Evolutionary conservation across 2,113 vertebrate species (phyloP), one percentile per base, ranked within the genome.

Genomic region (Mus spicilegus): DNA sequence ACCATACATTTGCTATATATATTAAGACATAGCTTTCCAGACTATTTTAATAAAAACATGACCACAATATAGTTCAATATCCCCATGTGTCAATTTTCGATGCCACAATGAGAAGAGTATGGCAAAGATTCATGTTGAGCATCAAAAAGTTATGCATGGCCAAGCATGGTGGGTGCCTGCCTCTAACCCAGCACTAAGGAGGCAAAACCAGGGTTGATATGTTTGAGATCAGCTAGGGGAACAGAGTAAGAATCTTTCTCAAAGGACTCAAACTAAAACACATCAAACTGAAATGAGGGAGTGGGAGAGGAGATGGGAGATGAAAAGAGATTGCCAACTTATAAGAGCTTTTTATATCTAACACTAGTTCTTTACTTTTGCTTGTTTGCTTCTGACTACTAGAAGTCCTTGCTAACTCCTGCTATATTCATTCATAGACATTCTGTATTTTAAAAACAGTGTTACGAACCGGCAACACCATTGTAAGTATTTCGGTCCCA

Each of bases 401-500:
- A 69, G 14, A 94, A 54, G 26, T 87, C 30, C 28, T 94, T 14
- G 30, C 61, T 85, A 80, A 80, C 86, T 73, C 77, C 54, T 84
- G 46, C 33, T 56, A 63, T 84, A 11, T 87, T 93, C 80, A 89
- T 85, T 93, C 33, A 56, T 49, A 88, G 73, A 28, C 3, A 94
- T 92, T 95, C 96, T 30, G 1, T 36, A 93, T 65, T 92, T 95
- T 87, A 46, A 19, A 67, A 86, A 69, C 67, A 36, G 54, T 87
- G 30, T 90, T 65, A 96, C 24, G 51, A 91, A 96, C 14, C 49
- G 13, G 56, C 82, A 95, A 70, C 17, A 30, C 7, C 42, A 93
- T 95, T 94, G 51, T 46, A 92, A 92, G 90, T 85, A 90, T 78
- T 89, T 81, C 87, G 51, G 17, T 81, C 67, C 86, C 56, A 26